Evolutionary conservation across 92 coral and sea anemone species (phyloP).

Genomic region (Pocillopora grandis): DNA sequence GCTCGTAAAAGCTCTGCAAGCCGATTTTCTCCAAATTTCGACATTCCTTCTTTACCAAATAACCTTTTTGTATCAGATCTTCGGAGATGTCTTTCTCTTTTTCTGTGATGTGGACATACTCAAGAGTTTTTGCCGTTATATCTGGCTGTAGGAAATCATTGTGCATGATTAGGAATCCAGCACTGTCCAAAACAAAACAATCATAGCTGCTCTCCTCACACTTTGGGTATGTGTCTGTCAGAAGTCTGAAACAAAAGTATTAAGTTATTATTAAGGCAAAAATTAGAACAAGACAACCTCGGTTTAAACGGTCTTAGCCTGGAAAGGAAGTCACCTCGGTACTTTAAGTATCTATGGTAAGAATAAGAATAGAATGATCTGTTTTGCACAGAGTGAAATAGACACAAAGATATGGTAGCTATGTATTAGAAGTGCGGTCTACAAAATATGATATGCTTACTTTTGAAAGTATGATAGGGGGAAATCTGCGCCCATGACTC

Average conservation of each 20-base stretch:
- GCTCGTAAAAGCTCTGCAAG: conserved; percentile 48
- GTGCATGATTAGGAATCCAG: conserved; percentile 62
- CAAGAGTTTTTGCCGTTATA: conserved; percentile 6
- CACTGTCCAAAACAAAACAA: conserved; percentile 64
- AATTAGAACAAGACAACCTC: too few relatives aligned
- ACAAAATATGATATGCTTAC: neutral
- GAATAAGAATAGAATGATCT: too few relatives aligned
- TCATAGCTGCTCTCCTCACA: conserved; percentile 31
- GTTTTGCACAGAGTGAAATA: too few relatives aligned
- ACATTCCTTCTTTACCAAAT: conserved; percentile 43
- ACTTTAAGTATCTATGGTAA: too few relatives aligned
- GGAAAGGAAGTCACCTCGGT: too few relatives aligned
- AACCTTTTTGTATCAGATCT: conserved; percentile 47
- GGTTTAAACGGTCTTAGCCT: too few relatives aligned
- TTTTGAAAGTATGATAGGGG: conserved; percentile 58
- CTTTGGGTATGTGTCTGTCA: conserved; percentile 53
- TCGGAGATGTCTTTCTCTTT: conserved; percentile 54
- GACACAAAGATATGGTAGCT: neutral
- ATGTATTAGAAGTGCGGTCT: neutral
- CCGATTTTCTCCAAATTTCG: conserved; percentile 49
- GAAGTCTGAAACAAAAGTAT: conserved; percentile 33
- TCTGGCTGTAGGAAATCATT: conserved; percentile 54
- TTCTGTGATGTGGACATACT: conserved; percentile 58
- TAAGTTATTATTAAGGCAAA: too few relatives aligned
- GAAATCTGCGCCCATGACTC: conserved; percentile 64